Percentiles rank a stretch among this genome's conserved stretches.
phyloP scores from a whole-genome alignment of 2,113 vertebrate species.

The Emydocephalus ijimae region DNA sequence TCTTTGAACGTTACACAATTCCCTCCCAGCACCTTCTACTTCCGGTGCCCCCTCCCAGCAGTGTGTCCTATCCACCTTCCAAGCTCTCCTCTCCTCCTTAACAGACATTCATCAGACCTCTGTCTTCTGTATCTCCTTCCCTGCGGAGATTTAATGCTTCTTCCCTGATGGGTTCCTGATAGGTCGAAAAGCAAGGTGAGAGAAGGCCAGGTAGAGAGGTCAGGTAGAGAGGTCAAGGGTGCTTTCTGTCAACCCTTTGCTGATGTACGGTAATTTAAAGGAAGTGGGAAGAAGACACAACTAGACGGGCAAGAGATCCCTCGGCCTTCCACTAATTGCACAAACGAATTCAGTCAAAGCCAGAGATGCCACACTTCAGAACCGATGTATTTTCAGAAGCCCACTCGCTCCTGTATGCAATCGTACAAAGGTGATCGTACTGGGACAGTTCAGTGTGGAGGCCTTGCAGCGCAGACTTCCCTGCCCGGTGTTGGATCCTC shows the following conservation, averaged over 20 bases:
- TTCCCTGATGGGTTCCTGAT: not conserved
- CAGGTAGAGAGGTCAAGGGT: not conserved
- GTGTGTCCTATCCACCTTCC: not conserved
- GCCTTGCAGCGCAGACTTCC: slow-evolving; percentile 20
- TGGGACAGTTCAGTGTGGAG: not conserved
- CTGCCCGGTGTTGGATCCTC: slow-evolving; percentile 53
- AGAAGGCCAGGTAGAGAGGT: not conserved
- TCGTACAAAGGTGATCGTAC: rapidly evolving
- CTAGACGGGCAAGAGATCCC: not conserved
- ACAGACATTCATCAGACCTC: not conserved
- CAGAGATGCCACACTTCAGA: not conserved
- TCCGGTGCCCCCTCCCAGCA: too few relatives aligned
- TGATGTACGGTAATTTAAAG: not conserved
- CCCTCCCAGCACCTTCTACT: not conserved
- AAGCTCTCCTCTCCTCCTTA: not conserved
- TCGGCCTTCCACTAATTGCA: not conserved
- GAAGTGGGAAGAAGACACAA: too few relatives aligned
- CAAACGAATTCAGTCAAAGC: not conserved
- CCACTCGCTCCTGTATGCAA: not conserved
- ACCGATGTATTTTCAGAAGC: slow-evolving; percentile 11
- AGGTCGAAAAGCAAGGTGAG: too few relatives aligned
- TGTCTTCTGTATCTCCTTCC: not conserved
- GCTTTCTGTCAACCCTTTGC: not conserved
- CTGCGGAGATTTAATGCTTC: not conserved
- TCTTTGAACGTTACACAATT: not conserved